phyloP scores from a whole-genome alignment of 2,797 vertebrate species.

The Halcyon chelicuti region DNA sequence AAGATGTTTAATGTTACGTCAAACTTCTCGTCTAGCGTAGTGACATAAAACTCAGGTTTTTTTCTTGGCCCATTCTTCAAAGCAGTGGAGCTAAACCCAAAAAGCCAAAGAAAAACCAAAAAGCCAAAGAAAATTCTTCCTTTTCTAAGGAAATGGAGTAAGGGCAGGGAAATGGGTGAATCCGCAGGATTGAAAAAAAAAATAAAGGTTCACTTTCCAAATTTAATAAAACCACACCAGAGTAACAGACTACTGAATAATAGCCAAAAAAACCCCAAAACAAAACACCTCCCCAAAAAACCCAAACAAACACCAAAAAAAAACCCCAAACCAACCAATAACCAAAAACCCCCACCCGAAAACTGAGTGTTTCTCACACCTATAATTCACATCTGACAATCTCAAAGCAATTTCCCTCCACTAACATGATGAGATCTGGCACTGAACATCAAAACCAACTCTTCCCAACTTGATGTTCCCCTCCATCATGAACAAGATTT shows the following conservation, averaged over 20 bases:
- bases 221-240: not conserved
- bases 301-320: not conserved
- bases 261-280: not conserved
- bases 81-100: not conserved
- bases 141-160: not conserved
- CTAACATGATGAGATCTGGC: not conserved
- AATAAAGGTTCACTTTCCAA: not conserved
- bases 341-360: not conserved
- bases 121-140: not conserved
- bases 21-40: not conserved
- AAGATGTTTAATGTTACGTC: not conserved
- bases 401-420: not conserved
- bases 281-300: too few relatives aligned
- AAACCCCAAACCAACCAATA: too few relatives aligned
- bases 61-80: not conserved
- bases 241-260: not conserved
- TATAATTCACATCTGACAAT: not conserved
- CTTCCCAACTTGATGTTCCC: not conserved
- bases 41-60: not conserved
- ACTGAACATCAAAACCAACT: not conserved
- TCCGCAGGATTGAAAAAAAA: not conserved
- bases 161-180: rapidly evolving
- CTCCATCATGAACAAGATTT: not conserved
- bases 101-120: not conserved
- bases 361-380: not conserved